Evolutionary conservation across 2,888 invertebrate genomes (phyloP).

Genomic region (Stenoptilia bipunctidactyla): DNA sequence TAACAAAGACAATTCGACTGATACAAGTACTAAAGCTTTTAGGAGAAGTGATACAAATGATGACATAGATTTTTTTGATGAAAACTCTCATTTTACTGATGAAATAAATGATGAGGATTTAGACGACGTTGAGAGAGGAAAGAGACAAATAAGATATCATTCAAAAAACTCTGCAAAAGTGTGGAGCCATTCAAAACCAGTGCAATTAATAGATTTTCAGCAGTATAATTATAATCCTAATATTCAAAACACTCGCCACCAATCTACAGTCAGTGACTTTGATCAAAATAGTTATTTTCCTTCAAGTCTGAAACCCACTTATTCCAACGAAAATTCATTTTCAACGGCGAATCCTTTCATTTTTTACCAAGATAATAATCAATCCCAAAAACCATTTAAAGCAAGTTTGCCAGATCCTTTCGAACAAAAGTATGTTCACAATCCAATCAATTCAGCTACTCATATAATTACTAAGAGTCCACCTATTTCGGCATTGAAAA

Average conservation of each 20-base stretch:
- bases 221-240: constrained; percentile 36
- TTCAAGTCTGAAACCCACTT: constrained; percentile 27
- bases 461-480: constrained; percentile 69
- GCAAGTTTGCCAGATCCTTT: constrained; percentile 45
- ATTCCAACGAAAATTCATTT: constrained; percentile 31
- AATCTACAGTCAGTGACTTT: constrained; percentile 25
- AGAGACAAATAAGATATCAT: constrained; percentile 57
- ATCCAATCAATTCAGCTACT: constrained; percentile 35
- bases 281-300: constrained; percentile 32
- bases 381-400: constrained; percentile 42
- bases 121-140: constrained; percentile 55
- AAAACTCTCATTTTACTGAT: not conserved
- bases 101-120: constrained; percentile 20
- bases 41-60: constrained; percentile 41
- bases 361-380: constrained; percentile 27
- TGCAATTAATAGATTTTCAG: constrained; percentile 35
- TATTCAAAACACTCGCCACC: constrained; percentile 33
- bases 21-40: constrained; percentile 23
- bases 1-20: constrained; percentile 23
- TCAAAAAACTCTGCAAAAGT: constrained; percentile 37
- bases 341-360: constrained; percentile 37
- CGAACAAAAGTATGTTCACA: constrained; percentile 31
- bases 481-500: constrained; percentile 61
- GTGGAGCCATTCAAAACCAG: constrained; percentile 39
- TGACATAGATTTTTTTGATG: constrained; percentile 48